Conservation (phyloP, 35 echinoderm and acorn worm genomes). For the Lytechinus variegatus region DNA sequence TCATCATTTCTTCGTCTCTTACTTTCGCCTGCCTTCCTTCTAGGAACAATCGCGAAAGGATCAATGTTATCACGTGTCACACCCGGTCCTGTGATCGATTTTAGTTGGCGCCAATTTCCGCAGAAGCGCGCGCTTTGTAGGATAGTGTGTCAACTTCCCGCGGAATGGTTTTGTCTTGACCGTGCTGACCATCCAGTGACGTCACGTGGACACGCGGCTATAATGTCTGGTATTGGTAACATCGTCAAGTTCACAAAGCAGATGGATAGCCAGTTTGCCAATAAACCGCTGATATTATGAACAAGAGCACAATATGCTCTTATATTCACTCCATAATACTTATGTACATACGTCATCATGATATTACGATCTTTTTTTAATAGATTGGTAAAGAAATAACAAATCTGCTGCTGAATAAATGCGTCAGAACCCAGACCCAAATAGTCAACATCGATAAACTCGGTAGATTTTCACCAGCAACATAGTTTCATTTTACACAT, state of each 20-base stretch:
- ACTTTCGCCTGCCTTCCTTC: neutral
- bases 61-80: constrained; percentile 10
- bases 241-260: neutral
- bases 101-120: neutral
- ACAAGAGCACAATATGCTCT: too few species aligned
- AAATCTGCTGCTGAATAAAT: too few species aligned
- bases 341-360: too few species aligned
- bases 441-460: too few species aligned
- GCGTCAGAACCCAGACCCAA: too few species aligned
- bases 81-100: neutral
- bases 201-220: neutral
- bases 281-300: too few species aligned
- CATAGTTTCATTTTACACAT: too few species aligned
- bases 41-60: neutral
- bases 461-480: too few species aligned
- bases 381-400: too few species aligned
- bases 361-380: too few species aligned
- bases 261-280: neutral
- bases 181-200: neutral
- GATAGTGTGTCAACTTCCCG: constrained; percentile 1
- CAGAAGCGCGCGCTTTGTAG: neutral
- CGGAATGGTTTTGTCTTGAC: neutral
- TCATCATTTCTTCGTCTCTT: neutral
- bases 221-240: neutral
- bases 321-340: too few species aligned